Evolutionary conservation across 2,888 invertebrate genomes (phyloP).

Genomic region (Ashinkailepas kermadecensis): DNA sequence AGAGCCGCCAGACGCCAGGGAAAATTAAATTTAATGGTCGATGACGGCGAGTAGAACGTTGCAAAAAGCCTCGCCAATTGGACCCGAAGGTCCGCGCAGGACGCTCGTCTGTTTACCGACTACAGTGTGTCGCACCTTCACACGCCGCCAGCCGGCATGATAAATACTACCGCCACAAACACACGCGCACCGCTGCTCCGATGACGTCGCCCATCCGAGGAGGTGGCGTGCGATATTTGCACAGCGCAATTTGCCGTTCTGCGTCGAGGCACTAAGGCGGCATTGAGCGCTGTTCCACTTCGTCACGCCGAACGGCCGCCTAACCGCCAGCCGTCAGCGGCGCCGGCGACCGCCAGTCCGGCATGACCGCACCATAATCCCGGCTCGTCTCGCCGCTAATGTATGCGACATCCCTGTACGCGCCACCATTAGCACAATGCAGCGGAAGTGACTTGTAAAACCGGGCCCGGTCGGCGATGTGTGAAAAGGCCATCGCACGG

Average conservation of each 20-base stretch:
- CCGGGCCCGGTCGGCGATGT: background rate
- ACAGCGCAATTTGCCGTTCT: too few species aligned
- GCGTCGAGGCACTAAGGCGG: too few species aligned
- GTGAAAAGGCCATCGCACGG: background rate
- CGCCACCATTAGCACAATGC: background rate
- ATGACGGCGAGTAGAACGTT: background rate
- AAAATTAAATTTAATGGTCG: conserved; percentile 16
- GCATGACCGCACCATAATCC: too few species aligned
- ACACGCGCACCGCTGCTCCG: background rate
- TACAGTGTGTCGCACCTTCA: background rate
- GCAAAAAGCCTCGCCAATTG: background rate
- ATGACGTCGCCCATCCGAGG: too few species aligned
- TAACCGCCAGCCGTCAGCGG: too few species aligned
- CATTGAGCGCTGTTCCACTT: too few species aligned
- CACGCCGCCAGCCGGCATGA: background rate
- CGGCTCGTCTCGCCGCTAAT: background rate
- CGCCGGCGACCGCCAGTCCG: too few species aligned
- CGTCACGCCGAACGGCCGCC: too few species aligned
- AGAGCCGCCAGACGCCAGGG: background rate
- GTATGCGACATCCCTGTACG: background rate
- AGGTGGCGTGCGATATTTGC: too few species aligned
- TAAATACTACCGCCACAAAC: background rate
- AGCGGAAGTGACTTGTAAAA: background rate
- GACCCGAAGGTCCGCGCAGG: background rate
- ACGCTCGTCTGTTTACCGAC: background rate